phyloP scores from a whole-genome alignment of 2,888 invertebrate species.

The Nemoura dubitans region DNA sequence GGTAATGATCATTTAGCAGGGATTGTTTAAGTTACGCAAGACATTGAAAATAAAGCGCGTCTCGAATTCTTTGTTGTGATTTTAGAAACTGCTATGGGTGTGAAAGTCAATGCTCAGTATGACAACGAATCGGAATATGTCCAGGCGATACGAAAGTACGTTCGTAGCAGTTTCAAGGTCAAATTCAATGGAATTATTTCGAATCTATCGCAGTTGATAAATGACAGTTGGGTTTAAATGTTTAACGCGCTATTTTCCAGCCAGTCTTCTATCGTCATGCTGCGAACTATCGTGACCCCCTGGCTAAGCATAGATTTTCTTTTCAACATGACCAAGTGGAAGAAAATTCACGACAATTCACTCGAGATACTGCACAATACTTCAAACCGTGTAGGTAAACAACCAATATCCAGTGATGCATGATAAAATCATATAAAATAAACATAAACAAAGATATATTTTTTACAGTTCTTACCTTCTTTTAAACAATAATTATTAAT shows the following conservation, averaged over 20 bases:
- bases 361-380: constrained; percentile 34
- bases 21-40: background rate
- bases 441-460: too few species aligned
- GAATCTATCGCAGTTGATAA: background rate
- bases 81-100: constrained; percentile 44
- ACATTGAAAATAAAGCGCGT: background rate
- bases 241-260: background rate
- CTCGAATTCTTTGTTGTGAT: constrained; percentile 26
- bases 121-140: constrained; percentile 43
- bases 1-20: constrained; percentile 59
- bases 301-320: constrained; percentile 38
- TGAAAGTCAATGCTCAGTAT: constrained; percentile 38
- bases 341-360: background rate
- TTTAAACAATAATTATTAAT: too few species aligned
- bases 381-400: constrained; percentile 27
- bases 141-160: constrained; percentile 44
- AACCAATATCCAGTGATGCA: too few species aligned
- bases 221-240: background rate
- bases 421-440: too few species aligned
- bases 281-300: constrained; percentile 30
- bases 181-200: background rate
- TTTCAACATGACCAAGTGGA: constrained; percentile 32
- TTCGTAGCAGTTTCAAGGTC: background rate
- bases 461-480: background rate
- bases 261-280: background rate